These are phyloP conservation scores for Brachyhypopomus gauderio DNA, from an alignment of 2,113 vertebrate species.

Conservation along the genomic window DNA sequence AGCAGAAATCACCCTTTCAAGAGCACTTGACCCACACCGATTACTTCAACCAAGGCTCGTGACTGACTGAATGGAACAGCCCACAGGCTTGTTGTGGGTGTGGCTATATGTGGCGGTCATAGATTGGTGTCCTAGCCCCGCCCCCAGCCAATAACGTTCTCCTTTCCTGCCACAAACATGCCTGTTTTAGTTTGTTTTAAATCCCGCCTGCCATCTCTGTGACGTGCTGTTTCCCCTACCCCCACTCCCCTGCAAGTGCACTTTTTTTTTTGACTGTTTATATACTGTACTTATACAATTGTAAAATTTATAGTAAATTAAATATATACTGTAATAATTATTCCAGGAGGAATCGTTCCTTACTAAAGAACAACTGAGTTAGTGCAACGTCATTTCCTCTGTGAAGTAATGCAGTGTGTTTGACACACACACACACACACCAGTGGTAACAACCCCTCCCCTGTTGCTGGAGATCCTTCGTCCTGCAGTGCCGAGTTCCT, in stretches of 20 bases:
- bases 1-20: background rate
- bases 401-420: background rate
- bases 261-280: conserved; percentile 69
- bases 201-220: conserved; percentile 11
- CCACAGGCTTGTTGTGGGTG: conserved; percentile 9
- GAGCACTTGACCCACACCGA: background rate
- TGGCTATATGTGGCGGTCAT: conserved; percentile 27
- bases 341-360: conserved; percentile 64
- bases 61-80: background rate
- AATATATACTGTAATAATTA: conserved; percentile 66
- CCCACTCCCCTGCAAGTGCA: conserved; percentile 71
- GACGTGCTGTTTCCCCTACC: background rate
- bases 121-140: background rate
- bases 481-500: too few species aligned
- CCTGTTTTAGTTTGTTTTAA: conserved; percentile 26
- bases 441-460: too few species aligned
- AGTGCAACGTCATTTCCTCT: background rate
- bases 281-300: conserved; percentile 74
- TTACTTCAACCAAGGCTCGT: background rate
- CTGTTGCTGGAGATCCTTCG: too few species aligned
- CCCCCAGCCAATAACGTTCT: background rate
- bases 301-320: conserved; percentile 73
- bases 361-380: conserved; percentile 67
- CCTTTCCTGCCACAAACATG: conserved; percentile 23
- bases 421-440: background rate